phyloP scores from a whole-genome alignment of 2,888 invertebrate species.

The Parthenolecanium corni region DNA sequence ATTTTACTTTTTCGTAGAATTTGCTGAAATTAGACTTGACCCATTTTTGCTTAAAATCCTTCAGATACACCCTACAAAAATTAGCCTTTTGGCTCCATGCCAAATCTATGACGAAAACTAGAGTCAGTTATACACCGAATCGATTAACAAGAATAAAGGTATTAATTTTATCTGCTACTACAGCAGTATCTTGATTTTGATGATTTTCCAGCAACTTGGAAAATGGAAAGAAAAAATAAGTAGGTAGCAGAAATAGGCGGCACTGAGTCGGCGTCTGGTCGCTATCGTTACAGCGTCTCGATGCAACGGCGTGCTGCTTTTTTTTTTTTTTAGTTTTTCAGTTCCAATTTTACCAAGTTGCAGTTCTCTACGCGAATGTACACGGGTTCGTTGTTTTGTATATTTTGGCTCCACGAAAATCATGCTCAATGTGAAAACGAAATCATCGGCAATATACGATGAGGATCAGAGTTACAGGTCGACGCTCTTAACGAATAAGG shows the following conservation, averaged over 20 bases:
- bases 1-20: too few species aligned
- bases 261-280: conserved; percentile 28
- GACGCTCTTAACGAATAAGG: not conserved
- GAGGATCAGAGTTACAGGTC: conserved; percentile 2
- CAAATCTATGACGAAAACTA: too few species aligned
- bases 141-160: too few species aligned
- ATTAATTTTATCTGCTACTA: too few species aligned
- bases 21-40: too few species aligned
- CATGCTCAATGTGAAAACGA: conserved; percentile 21
- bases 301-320: not conserved
- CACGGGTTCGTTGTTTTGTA: not conserved
- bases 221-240: not conserved
- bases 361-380: not conserved
- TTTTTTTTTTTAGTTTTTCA: not conserved
- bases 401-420: not conserved
- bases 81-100: too few species aligned
- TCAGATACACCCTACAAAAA: too few species aligned
- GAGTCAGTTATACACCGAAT: too few species aligned
- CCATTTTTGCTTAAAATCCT: too few species aligned
- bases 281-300: conserved; percentile 27
- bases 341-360: not conserved
- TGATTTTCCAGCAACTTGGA: not conserved
- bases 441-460: not conserved
- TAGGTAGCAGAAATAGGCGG: conserved; percentile 12
- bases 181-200: not conserved